Evolutionary conservation across 2,113 vertebrate genomes (phyloP).

Genomic region (Hydrochoerus hydrochaeris): DNA sequence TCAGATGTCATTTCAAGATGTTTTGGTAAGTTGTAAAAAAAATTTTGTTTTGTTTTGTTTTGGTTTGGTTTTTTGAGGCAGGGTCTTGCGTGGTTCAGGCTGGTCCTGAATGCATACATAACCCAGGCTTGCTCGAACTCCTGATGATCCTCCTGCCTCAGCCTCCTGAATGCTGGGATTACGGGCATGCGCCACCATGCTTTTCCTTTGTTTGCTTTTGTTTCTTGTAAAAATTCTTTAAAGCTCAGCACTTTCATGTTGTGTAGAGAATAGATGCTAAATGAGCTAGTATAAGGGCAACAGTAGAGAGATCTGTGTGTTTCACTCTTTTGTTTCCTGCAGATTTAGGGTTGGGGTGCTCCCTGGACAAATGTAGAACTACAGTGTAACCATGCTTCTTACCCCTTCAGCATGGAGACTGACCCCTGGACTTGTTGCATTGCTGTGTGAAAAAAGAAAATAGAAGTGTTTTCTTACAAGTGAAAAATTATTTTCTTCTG

Average conservation of each 20-base stretch:
- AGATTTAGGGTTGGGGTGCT: neutral
- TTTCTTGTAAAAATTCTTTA: neutral
- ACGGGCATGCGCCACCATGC: neutral
- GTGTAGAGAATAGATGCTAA: neutral
- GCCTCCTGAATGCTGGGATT: neutral
- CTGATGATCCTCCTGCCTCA: neutral
- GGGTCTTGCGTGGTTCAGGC: neutral
- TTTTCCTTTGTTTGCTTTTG: neutral
- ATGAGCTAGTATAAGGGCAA: neutral
- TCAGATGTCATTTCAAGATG: neutral
- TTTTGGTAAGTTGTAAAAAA: neutral
- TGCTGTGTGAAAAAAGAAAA: neutral
- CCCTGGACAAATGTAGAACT: neutral
- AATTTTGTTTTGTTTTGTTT: neutral
- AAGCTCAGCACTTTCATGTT: neutral
- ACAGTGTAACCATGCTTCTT: no score
- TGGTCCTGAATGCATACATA: no score
- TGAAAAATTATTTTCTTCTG: neutral
- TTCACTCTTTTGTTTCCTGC: neutral
- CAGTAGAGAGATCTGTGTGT: neutral
- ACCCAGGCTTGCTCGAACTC: neutral
- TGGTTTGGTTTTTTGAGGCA: neutral
- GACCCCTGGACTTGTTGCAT: neutral
- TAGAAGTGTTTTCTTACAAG: neutral
- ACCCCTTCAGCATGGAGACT: neutral